Evolutionary conservation across 1,140 invertebrate genomes (phyloP), one percentile per base, ranked within the genome.

Genomic region (Hyles vespertilio): DNA sequence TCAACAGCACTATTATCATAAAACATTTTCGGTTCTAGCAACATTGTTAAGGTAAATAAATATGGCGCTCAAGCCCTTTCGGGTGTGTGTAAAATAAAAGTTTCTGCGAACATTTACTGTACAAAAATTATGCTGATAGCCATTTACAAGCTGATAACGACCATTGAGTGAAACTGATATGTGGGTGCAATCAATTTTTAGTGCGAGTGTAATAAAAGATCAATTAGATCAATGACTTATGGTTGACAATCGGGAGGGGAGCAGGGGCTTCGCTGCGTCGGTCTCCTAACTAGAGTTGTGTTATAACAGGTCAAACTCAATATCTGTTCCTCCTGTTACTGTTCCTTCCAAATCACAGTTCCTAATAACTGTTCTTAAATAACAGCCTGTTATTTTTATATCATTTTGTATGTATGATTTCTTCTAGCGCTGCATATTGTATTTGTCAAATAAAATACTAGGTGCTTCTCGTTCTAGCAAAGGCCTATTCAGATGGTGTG

Each of bases 41-140:
- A 81, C 70, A 76, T 65, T 68, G 51, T 59, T 22, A 69, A 79
- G 64, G 84, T 87, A 87, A 87, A 87, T 87, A 87, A 87, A 87
- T 87, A 87, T 87, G 84, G 81, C 84, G 70, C 61, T 33, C 40
- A 66, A 50, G 57, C 62, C 43, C 36, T 46, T 59, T 63, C 56
- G 64, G 79, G 80, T 77, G 81, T 81, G 78, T 73, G 51, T 67
- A 58, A 52, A 51, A 34, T 51, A 51, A 34, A 33, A 7, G 4
- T 33, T 32, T 51, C 10, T 32, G 50, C 5, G 50, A 51, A 34
- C 32, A 34, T 7, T 33, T 33, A 7, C 5, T 32, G 50, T 51
- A 32, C 10, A 22, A 51, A 22, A 22, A 48, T 22, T 48, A 8
- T 40, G 36, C 8, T 40, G 5, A 8, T 40, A 5, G 8, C 8